Conservation (phyloP, 2,113 vertebrate genomes). For the Phalacrocorax pelagicus region DNA sequence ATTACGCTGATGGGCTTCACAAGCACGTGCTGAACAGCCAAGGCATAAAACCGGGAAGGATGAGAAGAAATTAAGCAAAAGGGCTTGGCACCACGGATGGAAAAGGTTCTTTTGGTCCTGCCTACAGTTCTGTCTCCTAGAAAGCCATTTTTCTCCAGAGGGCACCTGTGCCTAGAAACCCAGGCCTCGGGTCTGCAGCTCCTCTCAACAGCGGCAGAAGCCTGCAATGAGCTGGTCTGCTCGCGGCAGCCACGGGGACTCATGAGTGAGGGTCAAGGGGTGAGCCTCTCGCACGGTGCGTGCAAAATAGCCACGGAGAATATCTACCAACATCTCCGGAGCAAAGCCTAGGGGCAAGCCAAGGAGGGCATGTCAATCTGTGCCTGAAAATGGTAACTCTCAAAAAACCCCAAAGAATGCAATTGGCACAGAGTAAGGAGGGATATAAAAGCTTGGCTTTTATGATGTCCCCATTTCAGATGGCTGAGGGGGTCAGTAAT, state of each 20-base stretch:
- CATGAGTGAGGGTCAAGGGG: accelerated
- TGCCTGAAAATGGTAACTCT: background rate
- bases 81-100: accelerated
- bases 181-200: background rate
- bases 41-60: background rate
- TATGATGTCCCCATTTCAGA: accelerated
- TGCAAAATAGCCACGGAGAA: accelerated
- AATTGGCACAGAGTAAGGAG: background rate
- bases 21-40: accelerated
- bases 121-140: accelerated
- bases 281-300: accelerated
- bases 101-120: background rate
- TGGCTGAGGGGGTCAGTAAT: background rate
- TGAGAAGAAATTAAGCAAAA: background rate
- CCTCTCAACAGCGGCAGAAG: background rate
- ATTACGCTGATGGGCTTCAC: background rate
- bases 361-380: background rate
- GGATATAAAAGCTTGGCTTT: background rate
- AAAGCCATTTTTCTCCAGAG: background rate
- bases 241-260: background rate
- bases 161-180: background rate
- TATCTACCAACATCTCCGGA: accelerated
- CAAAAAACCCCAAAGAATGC: background rate
- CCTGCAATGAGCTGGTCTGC: background rate
- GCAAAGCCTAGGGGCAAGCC: background rate